These are phyloP conservation scores for Lepidonotus clava DNA, from an alignment of 2,888 invertebrate species.

Conservation along the genomic window DNA sequence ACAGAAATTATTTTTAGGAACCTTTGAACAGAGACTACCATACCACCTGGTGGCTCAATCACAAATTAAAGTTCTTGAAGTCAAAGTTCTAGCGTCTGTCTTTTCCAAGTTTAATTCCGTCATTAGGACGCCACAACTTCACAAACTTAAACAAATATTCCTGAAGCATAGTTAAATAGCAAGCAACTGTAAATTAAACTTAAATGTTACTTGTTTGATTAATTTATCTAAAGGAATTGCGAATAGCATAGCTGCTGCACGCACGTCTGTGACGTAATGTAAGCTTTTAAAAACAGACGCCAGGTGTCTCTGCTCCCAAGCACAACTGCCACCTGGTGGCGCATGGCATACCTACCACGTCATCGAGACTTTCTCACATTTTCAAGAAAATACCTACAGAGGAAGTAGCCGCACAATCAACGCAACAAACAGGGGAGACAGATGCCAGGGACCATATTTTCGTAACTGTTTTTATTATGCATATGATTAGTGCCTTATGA, in stretches of 20 bases:
- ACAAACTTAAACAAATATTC: too few relatives aligned
- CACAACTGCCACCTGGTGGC: constrained; percentile 5
- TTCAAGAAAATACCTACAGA: constrained; percentile 44
- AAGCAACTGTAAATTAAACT: too few relatives aligned
- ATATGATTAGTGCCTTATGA: too few relatives aligned
- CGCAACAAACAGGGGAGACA: too few relatives aligned
- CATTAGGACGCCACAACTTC: too few relatives aligned
- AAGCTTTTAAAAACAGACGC: not conserved
- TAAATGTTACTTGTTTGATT: not conserved
- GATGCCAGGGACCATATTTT: too few relatives aligned
- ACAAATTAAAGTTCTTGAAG: not conserved
- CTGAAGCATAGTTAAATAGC: too few relatives aligned
- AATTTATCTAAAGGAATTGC: not conserved
- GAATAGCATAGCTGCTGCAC: not conserved
- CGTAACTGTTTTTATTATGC: too few relatives aligned
- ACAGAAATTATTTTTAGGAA: not conserved
- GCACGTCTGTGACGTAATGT: not conserved
- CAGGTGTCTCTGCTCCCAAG: not conserved
- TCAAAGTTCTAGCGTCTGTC: not conserved
- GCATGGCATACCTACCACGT: constrained; percentile 11
- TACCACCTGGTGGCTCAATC: not conserved
- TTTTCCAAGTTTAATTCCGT: not conserved
- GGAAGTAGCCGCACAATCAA: constrained; percentile 8
- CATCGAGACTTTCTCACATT: constrained; percentile 9
- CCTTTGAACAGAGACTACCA: not conserved